phyloP scores from a whole-genome alignment of 2,888 invertebrate species.

The Zygaena filipendulae region DNA sequence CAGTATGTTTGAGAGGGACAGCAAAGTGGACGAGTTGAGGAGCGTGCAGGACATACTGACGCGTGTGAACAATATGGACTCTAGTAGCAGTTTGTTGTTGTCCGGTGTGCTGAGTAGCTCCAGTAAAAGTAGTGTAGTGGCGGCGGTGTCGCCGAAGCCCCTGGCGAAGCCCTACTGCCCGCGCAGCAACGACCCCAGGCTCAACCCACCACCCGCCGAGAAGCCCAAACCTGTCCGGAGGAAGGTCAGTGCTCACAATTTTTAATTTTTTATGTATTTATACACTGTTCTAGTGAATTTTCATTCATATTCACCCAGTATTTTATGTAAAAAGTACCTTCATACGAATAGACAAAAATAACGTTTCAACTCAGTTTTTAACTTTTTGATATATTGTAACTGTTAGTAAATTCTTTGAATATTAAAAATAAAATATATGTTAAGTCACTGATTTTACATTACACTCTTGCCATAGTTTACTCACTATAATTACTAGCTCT shows the following conservation, averaged over 20 bases:
- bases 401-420: no score
- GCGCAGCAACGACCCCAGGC: slow-evolving; percentile 17
- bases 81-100: slow-evolving; percentile 58
- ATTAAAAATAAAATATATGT: no score
- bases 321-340: not conserved
- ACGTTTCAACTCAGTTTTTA: no score
- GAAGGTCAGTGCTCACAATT: slow-evolving; percentile 43
- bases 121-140: slow-evolving; percentile 24
- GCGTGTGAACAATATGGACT: slow-evolving; percentile 64
- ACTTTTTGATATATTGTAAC: no score
- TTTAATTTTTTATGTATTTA: not conserved
- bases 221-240: slow-evolving; percentile 62
- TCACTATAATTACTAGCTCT: no score
- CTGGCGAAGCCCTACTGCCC: slow-evolving; percentile 29
- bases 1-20: slow-evolving; percentile 51
- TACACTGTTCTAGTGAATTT: not conserved
- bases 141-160: slow-evolving; percentile 23
- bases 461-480: no score
- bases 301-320: not conserved
- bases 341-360: not conserved
- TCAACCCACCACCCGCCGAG: slow-evolving; percentile 49
- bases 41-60: slow-evolving; percentile 60
- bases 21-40: slow-evolving; percentile 50
- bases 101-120: slow-evolving; percentile 53
- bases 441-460: no score